Base-by-base conservation (phyloP, 2,797 vertebrate genomes). In the Macropodus opercularis region DNA sequence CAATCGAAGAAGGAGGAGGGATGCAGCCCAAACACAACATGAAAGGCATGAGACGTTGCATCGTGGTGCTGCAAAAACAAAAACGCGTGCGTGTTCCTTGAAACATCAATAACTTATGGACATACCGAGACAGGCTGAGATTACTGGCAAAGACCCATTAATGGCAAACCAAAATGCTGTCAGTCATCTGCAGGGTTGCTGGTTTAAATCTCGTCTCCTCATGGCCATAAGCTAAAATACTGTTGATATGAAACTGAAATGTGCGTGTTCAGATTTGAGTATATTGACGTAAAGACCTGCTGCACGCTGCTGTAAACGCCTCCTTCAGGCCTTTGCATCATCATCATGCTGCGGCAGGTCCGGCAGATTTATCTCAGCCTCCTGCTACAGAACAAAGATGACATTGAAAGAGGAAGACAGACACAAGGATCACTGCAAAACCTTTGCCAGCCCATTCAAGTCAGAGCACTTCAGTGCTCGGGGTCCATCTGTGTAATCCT, bases 1-100 rank as follows among this genome's bases (percentile, higher is more conserved):
- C 42, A 73, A 56, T 55, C 56, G 75, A 72, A 69, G 39, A 72
- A 38, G 67, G 74, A 52, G 48, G 42, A 78, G 64, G 31, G 80
- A 60, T 55, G 35, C 63, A 62, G 39, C 52, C 31, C 57, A 69
- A 69, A 79, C 63, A 73, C 55, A 50, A 77, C 80, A 77, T 54
- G 38, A 60, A 58, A 35, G 55, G 47, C 60, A 35, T 36, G 58
- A 22, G 57, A 69, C 18, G 12, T 75, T 49, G 55, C 46, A 60
- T 66, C 23, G 53, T 29, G 43, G 54, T 61, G 52, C 34, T 61
- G 52, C 34, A 49, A 7, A 52, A 51, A 55, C 49, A 57, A 71
- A 62, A 61, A 10, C 47, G 23, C 44, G 49, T 46, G 47, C 4
- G 14, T 23, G 11, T 24, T 14, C 12, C 40, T 57, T n/a, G 18